Percentiles rank a stretch among this genome's conserved stretches.
Evolutionary conservation across 2,113 vertebrate species (phyloP).

Genomic region (Aldabrachelys gigantea): DNA sequence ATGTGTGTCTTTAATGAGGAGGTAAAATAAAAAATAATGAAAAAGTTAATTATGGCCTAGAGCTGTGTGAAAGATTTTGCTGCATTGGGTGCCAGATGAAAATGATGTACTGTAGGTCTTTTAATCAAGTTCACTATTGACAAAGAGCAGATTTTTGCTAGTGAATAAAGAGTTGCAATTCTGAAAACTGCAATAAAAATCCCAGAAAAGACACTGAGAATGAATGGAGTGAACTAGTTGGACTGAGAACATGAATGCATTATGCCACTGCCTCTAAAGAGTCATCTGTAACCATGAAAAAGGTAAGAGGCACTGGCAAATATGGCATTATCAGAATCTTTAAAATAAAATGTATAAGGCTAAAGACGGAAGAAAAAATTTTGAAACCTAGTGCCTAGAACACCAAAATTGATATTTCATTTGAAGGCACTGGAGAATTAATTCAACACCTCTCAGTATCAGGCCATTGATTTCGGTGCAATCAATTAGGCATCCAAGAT

Average conservation of each 20-base stretch:
- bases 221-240: neutral
- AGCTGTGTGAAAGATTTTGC: neutral
- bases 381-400: neutral
- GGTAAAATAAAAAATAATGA: constrained; percentile 14
- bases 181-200: neutral
- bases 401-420: neutral
- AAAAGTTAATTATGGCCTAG: constrained; percentile 17
- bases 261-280: neutral
- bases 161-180: neutral
- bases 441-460: neutral
- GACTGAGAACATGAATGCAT: neutral
- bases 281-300: neutral
- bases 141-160: neutral
- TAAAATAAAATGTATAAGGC: neutral
- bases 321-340: neutral
- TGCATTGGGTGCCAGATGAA: neutral
- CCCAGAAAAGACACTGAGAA: neutral
- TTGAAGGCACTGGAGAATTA: neutral
- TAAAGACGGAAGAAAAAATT: neutral
- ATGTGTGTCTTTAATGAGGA: neutral
- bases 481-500: neutral
- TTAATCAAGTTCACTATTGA: neutral
- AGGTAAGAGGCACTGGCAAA: neutral
- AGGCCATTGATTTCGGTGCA: neutral
- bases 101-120: neutral